Evolutionary conservation across 1,140 invertebrate genomes (phyloP), one percentile per base, ranked within the genome.

Genomic region (Phymorhynchus buccinoides): DNA sequence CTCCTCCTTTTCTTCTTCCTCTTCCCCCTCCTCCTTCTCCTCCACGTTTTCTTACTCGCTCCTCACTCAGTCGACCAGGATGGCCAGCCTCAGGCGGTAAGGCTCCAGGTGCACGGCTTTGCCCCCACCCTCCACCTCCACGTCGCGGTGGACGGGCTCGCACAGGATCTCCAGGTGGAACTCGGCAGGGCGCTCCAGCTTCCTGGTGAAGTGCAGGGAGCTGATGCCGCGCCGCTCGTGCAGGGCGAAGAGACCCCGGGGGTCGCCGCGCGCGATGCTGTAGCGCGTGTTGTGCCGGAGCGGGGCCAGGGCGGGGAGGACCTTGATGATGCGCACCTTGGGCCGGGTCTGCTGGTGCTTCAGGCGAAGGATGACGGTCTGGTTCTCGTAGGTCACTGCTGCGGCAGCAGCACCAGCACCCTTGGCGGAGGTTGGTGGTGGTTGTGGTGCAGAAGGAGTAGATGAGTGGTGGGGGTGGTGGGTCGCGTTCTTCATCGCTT

Each of bases 201-300:
- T 89, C 52, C 86, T 88, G 44, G 89, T 90, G 41, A 91, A 90
- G 62, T 90, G 89, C 52, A 92, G 85, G 18, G 91, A 91, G 83
- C 88, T 91, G 2, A 96, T 93, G 27, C 95, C 95, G 84, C 95
- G 94, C 78, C 95, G 95, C 82, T 95, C 94, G n/a, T 94, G 91
- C 87, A 96, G 94, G 86, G 96, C 94, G 89, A 96, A 96, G 39
- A 95, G 92, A n/a, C 94, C 94, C 1, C 94, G 92, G 81, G 96
- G 95, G 90, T 96, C 96, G 66, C 96, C 96, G 77, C 94, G 94
- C 0, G 94, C 93, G 56, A 97, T 96, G 56, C 90, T 93, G 90
- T 96, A 97, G 44, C 94, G 93, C 88, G 96, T 95, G 81, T 95
- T 95, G 83, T 95, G 94, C 94, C 92, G 84, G 68, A 93, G 87